Evolutionary conservation across 2,797 vertebrate species (phyloP).

Genomic region (Gadopsis bispinosus): DNA sequence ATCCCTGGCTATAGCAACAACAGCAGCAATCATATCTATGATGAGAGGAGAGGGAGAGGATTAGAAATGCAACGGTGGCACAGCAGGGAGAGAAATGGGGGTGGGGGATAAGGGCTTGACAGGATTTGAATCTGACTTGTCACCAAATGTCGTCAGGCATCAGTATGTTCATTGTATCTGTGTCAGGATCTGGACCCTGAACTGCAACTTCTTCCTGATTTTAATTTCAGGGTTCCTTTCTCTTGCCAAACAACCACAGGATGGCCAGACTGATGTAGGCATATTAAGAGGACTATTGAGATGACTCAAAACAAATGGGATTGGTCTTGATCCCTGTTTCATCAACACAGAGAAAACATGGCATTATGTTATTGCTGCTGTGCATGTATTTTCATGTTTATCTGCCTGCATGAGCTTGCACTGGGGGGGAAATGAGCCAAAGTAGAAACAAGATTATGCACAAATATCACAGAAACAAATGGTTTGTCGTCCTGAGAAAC

Average conservation of each 20-base stretch:
- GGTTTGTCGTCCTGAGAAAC: neutral
- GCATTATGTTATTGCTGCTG: slow-evolving; percentile 61
- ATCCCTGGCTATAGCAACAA: slow-evolving; percentile 15
- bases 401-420: slow-evolving; percentile 42
- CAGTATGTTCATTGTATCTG: neutral
- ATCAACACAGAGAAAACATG: slow-evolving; percentile 59
- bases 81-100: slow-evolving; percentile 28
- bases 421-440: neutral
- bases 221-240: slow-evolving; percentile 1
- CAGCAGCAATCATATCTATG: slow-evolving; percentile 43
- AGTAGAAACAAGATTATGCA: slow-evolving; percentile 15
- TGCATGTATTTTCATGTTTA: slow-evolving; percentile 26
- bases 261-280: slow-evolving; percentile 14
- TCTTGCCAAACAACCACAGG: slow-evolving; percentile 1
- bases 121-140: slow-evolving; percentile 34
- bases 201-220: slow-evolving; percentile 1
- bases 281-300: slow-evolving; percentile 33
- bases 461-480: neutral
- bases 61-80: slow-evolving; percentile 47
- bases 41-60: slow-evolving; percentile 46
- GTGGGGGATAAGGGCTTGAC: slow-evolving; percentile 19
- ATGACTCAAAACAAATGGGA: slow-evolving; percentile 69
- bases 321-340: slow-evolving; percentile 63
- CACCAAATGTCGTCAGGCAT: slow-evolving; percentile 20
- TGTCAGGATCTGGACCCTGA: slow-evolving; percentile 23